These are phyloP conservation scores for Drosophila pruinosa DNA, from an alignment of 1,140 invertebrate species.

Conservation along the genomic window DNA sequence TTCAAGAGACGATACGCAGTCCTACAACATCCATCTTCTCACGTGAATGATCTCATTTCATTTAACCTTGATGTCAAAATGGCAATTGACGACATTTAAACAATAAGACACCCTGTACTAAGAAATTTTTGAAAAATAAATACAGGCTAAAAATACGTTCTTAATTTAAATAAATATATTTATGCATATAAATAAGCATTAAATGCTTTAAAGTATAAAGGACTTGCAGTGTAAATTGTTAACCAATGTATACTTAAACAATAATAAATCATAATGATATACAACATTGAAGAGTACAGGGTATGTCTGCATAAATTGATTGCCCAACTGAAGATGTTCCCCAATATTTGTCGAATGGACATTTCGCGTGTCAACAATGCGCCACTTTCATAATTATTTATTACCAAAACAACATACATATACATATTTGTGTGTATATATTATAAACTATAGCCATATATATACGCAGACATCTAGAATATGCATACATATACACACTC, in stretches of 20 bases:
- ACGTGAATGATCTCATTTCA: constrained; percentile 27
- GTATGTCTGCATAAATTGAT: constrained; percentile 40
- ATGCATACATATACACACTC: constrained; percentile 8
- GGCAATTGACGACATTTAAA: constrained; percentile 8
- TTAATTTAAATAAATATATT: background rate
- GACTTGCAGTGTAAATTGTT: no score
- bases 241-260: no score
- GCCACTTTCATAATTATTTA: constrained; percentile 22
- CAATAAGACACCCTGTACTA: background rate
- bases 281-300: background rate
- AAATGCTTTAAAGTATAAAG: no score
- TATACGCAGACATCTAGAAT: constrained; percentile 15
- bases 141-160: no score
- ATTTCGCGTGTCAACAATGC: constrained; percentile 58
- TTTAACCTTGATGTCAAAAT: constrained; percentile 25
- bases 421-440: background rate
- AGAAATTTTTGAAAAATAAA: background rate
- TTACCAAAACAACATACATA: constrained; percentile 41
- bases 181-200: no score
- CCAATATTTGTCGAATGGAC: constrained; percentile 37
- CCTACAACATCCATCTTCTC: background rate
- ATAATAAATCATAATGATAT: background rate
- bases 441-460: constrained; percentile 1
- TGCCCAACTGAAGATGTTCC: constrained; percentile 33
- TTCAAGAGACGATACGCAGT: background rate